Percentiles rank a stretch among this genome's conserved stretches.
These are phyloP conservation scores for Bombus confusus DNA, from an alignment of 1,140 invertebrate genomes.

Conservation along the genomic window DNA sequence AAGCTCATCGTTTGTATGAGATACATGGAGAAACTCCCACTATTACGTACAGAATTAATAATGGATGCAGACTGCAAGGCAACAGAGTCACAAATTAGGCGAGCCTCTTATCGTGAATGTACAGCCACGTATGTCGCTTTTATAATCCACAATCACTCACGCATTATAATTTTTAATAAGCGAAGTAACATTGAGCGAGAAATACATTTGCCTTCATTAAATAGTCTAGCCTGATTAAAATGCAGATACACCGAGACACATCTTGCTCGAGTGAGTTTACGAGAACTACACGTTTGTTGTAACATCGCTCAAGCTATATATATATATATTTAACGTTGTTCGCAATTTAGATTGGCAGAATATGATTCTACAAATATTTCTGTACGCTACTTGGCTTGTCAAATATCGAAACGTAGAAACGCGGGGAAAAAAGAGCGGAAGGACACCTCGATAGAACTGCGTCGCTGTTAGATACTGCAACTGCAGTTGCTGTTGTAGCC, in stretches of 20 bases:
- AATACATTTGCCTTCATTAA: conserved; percentile 27
- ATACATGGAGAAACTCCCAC: conserved; percentile 15
- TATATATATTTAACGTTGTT: neutral
- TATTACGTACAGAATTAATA: conserved; percentile 58
- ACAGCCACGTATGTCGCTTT: conserved; percentile 28
- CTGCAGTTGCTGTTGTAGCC: conserved; percentile 42
- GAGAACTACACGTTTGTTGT: neutral
- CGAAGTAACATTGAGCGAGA: conserved; percentile 23
- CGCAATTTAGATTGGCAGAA: neutral
- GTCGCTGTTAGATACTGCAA: conserved; percentile 31
- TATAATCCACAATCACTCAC: conserved; percentile 13
- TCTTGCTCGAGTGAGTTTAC: too few relatives aligned
- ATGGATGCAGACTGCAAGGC: conserved; percentile 55
- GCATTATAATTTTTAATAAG: conserved; percentile 47
- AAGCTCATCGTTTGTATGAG: conserved; percentile 9
- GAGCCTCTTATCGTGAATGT: conserved; percentile 53
- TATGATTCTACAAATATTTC: conserved; percentile 34
- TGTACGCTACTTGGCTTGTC: neutral
- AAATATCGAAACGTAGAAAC: neutral
- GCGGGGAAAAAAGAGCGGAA: conserved; percentile 2
- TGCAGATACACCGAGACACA: neutral
- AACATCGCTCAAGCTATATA: neutral
- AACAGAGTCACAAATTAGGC: conserved; percentile 55
- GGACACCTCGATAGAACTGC: conserved; percentile 37
- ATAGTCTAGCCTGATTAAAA: conserved; percentile 13